Percentiles rank a stretch among this genome's conserved stretches.
phyloP scores from a whole-genome alignment of 2,113 vertebrate species.

The Aptenodytes patagonicus region DNA sequence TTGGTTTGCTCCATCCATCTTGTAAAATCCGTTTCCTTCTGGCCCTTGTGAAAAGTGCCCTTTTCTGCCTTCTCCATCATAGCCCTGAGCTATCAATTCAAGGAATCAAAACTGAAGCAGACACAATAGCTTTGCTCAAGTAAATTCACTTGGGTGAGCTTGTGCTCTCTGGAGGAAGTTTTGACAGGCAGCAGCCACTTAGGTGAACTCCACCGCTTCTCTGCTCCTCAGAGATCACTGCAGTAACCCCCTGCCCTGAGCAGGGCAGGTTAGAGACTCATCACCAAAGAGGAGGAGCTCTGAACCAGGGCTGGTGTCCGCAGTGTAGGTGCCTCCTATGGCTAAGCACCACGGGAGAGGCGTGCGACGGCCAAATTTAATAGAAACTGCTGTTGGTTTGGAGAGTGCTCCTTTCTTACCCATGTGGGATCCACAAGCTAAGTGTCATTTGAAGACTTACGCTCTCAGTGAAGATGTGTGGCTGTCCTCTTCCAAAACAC shows the following conservation, averaged over 20 bases:
- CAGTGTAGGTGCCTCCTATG: not conserved
- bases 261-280: not conserved
- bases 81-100: not conserved
- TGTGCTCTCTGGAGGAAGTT: not conserved
- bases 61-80: not conserved
- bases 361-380: accelerated
- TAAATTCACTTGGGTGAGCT: not conserved
- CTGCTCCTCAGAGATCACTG: not conserved
- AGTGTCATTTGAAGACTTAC: not conserved
- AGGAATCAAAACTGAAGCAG: not conserved
- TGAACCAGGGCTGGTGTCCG: not conserved
- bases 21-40: not conserved
- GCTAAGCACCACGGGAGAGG: accelerated
- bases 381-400: not conserved
- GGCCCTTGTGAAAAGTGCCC: not conserved
- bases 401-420: not conserved
- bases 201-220: not conserved
- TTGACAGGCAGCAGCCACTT: not conserved
- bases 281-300: not conserved
- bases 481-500: not conserved
- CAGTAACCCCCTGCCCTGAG: not conserved
- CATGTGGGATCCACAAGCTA: not conserved
- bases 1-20: not conserved
- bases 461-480: not conserved
- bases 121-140: not conserved